Percentiles rank a stretch among this genome's conserved stretches.
Evolutionary conservation across 2,113 vertebrate genomes (phyloP).

Genomic region (Ictidomys tridecemlineatus): DNA sequence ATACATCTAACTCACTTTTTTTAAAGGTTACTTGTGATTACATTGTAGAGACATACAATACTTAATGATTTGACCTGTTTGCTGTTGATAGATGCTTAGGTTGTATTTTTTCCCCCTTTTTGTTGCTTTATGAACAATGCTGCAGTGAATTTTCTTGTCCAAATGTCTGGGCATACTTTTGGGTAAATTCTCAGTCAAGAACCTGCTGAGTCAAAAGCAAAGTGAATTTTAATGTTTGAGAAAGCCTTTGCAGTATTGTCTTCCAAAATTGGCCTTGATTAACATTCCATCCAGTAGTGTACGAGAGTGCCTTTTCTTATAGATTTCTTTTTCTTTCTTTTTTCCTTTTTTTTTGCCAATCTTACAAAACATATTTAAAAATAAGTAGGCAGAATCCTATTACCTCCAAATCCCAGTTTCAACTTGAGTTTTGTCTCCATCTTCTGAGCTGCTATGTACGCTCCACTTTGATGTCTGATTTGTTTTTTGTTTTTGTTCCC

Average conservation of each 20-base stretch:
- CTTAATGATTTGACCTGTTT: background rate
- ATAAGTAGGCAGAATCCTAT: background rate
- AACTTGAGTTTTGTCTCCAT: background rate
- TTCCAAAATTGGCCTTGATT: constrained; percentile 40
- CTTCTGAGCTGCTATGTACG: background rate
- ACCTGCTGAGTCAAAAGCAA: constrained; percentile 62
- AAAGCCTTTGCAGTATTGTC: background rate
- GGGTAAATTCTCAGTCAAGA: constrained; percentile 52
- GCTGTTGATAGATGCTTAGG: background rate
- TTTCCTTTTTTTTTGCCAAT: background rate
- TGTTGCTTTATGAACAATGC: constrained; percentile 2
- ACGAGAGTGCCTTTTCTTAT: background rate
- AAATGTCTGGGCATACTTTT: constrained; percentile 48
- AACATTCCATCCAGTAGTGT: background rate
- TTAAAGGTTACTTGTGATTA: constrained; percentile 1
- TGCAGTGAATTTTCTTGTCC: background rate
- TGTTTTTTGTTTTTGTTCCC: background rate
- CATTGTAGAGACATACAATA: background rate
- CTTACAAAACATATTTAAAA: background rate
- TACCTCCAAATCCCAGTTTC: background rate
- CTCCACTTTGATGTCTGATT: background rate
- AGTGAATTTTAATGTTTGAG: constrained; percentile 59
- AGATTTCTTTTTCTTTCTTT: background rate
- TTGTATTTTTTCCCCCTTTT: background rate
- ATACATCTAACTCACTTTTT: constrained; percentile 17